Conservation (phyloP, 2,113 vertebrate species). For the Manacus vitellinus region DNA sequence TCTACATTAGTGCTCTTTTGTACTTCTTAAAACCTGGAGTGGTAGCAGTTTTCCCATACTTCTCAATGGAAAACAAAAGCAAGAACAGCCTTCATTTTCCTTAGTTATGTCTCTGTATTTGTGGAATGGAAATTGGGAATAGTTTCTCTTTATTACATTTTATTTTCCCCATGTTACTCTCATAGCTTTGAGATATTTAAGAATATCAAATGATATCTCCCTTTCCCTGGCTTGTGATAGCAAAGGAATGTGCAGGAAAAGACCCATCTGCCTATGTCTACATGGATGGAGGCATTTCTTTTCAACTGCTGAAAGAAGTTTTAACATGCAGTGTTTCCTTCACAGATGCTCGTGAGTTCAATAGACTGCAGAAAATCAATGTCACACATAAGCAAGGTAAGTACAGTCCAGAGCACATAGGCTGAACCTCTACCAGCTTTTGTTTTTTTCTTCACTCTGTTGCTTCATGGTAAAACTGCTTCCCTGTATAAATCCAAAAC, state of each 20-base stretch:
- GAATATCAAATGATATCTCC: background rate
- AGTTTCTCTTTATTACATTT: background rate
- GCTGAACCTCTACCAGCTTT: background rate
- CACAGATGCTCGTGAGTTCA: constrained; percentile 73
- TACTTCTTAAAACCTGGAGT: background rate
- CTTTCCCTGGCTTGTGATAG: background rate
- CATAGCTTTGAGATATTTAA: background rate
- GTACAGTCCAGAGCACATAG: background rate
- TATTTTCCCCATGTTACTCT: background rate
- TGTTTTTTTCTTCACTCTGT: background rate
- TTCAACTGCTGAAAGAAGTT: background rate
- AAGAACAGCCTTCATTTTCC: background rate
- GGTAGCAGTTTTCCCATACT: background rate
- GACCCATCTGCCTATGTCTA: background rate
- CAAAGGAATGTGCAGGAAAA: background rate
- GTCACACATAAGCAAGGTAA: constrained; percentile 69
- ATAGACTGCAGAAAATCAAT: constrained; percentile 72
- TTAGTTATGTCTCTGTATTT: background rate
- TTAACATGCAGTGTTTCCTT: background rate
- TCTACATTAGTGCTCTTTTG: background rate
- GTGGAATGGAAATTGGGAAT: background rate
- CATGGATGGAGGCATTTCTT: background rate
- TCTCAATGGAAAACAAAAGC: background rate
- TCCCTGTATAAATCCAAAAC: background rate
- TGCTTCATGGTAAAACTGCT: background rate